Conservation (phyloP, 2,888 invertebrate genomes). For the Ormia ochracea region DNA sequence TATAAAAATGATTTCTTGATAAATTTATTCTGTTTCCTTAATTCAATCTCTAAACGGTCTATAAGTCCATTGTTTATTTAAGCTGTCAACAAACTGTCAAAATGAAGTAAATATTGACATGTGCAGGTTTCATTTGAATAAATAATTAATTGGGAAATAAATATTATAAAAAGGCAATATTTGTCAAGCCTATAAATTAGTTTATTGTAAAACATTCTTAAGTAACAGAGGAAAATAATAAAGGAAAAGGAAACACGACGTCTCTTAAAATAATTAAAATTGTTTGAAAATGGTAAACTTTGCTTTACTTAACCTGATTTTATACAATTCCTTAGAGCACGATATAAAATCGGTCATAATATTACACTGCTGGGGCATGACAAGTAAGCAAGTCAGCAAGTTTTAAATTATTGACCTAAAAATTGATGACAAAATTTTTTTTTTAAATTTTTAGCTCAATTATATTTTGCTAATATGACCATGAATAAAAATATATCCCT, state of each 20-base stretch:
- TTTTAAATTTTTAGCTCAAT: constrained; percentile 35
- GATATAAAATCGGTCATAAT: constrained; percentile 41
- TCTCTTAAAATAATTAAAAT: not conserved
- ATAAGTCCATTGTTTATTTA: constrained; percentile 28
- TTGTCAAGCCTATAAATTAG: constrained; percentile 1
- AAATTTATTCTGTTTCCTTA: not conserved
- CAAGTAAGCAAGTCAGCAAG: not conserved
- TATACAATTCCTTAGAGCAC: constrained; percentile 40
- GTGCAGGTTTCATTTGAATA: not conserved
- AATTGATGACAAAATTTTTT: not conserved
- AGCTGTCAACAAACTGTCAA: constrained; percentile 47
- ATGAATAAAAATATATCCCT: constrained; percentile 32
- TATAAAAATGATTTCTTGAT: too few species aligned
- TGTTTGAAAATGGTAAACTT: constrained; percentile 34
- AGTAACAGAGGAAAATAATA: not conserved
- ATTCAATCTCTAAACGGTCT: not conserved
- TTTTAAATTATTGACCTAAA: not conserved
- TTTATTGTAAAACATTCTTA: not conserved
- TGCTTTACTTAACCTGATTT: constrained; percentile 17
- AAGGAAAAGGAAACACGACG: not conserved
- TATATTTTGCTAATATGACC: constrained; percentile 13
- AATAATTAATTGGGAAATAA: constrained; percentile 10
- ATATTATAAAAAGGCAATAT: constrained; percentile 26
- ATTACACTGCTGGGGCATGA: constrained; percentile 39
- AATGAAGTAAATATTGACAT: constrained; percentile 42